Evolutionary conservation across 2,888 invertebrate species (phyloP), one percentile per base, ranked within the genome.

Genomic region (Drosophila mimica): DNA sequence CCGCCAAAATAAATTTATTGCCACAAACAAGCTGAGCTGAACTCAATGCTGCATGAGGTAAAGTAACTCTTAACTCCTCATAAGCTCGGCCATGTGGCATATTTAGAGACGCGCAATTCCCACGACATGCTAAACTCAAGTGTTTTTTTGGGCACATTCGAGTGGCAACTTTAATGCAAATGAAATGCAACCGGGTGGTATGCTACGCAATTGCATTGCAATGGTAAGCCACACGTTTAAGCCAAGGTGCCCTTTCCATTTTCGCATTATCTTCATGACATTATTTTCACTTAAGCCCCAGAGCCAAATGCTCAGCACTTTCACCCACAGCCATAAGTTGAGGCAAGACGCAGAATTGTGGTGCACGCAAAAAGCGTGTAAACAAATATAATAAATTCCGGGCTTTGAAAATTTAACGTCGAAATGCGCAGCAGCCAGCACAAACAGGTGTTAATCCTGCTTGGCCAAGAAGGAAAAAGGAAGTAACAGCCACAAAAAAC

Each of bases 391-490:
- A 85, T 85, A 85, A 85, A 85, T 85, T 88, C 70, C 62, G 75
- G 81, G 86, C 88, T 85, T 85, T 30, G 49, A 38, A 71, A 80
- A 69, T 80, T 77, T 66, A 74, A 77, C 74, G 82, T 74, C 53
- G 71, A 81, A 81, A 74, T 79, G 82, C 67, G 63, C 76, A 68
- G 62, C 77, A 69, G 64, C 75, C 62, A 77, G 71, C 77, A 84
- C 84, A 82, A 90, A 83, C 91, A 89, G 89, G 91, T 89, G 91
- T 87, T 91, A 90, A 89, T 88, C 83, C 83, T 81, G 67, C 87
- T 75, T 71, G 63, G 60, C 64, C 64, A 76, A 76, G 80, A 33
- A n/a, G 1, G 9, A 13, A 46, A 33, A 31, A 4, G 48, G 13
- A 28, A 48, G 8, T 20, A 28, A 61, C 56, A 65, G 56, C 75